Conservation (phyloP, 2,797 vertebrate genomes). For the Characodon lateralis region DNA sequence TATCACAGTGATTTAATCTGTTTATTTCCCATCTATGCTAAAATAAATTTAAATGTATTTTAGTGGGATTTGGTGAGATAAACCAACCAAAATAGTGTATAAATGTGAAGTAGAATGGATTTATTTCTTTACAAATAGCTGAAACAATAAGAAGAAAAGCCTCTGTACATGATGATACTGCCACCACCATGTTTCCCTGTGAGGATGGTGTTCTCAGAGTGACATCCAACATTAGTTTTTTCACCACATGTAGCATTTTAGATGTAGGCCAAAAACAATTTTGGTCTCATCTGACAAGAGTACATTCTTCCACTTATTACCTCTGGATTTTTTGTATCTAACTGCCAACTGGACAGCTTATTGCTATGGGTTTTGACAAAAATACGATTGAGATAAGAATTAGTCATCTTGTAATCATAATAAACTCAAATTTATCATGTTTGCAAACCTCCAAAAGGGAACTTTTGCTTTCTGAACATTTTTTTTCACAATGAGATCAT, state of each 20-base stretch:
- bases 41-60: not conserved
- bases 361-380: not conserved
- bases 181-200: not conserved
- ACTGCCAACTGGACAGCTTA: not conserved
- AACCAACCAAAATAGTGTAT: not conserved
- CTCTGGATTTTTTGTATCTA: not conserved
- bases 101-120: not conserved
- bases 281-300: too few relatives aligned
- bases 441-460: not conserved
- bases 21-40: constrained; percentile 28
- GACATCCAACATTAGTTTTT: not conserved
- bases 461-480: not conserved
- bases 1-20: constrained; percentile 6
- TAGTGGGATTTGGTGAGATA: not conserved
- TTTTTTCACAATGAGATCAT: not conserved
- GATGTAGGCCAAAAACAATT: too few relatives aligned
- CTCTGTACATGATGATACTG: too few relatives aligned
- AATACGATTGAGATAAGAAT: not conserved
- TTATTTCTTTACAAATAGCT: not conserved
- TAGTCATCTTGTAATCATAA: not conserved
- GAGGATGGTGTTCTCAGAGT: not conserved
- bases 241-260: not conserved
- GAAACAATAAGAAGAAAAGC: not conserved
- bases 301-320: not conserved
- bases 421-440: not conserved